Base-by-base conservation (phyloP, 2,888 invertebrate species). In the Pandemis heparana region DNA sequence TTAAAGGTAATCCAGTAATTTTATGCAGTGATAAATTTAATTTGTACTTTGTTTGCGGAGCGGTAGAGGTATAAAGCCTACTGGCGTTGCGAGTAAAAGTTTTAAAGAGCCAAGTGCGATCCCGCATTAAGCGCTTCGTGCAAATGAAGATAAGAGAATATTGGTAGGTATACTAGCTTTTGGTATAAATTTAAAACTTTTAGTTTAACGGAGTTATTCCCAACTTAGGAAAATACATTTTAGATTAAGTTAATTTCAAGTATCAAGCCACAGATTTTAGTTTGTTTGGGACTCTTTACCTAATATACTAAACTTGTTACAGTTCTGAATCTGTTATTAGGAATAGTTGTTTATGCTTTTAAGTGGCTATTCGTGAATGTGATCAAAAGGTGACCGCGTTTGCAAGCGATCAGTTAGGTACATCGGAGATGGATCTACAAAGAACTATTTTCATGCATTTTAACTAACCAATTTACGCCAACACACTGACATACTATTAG, bases 1-100 rank as follows among this genome's bases (percentile, higher is more conserved):
- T 86, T 87, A 86, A 87, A 87, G 85, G 88, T 87, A 85, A 83
- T 83, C 84, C 84, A 79, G 83, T 88, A 84, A 89, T 89, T 84
- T 88, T 88, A 89, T 88, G 83, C 85, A 86, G 74, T 85, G 85
- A 83, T 89, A 87, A 87, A 88, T 88, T 87, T 84, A 82, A 86
- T 87, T 86, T 85, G 82, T 85, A 84, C 81, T 83, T 87, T 84
- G 83, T 85, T 84, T 82, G 80, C 77, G 77, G 76, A 65, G 59
- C 60, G 73, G 63, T 68, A 65, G 59, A 60, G 73, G 63, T 68
- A 74, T 74, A 70, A 70, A 74, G 74, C 74, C 74, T 69, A 70
- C 70, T 74, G 74, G 74, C 65, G 60, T 60, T 74, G 43, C 38
- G 68, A 70, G 65, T 61, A 70, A 70, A 74, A 74, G 64, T 74